These are phyloP conservation scores for Lophotriccus pileatus DNA, from an alignment of 2,797 vertebrate genomes.

Conservation along the genomic window DNA sequence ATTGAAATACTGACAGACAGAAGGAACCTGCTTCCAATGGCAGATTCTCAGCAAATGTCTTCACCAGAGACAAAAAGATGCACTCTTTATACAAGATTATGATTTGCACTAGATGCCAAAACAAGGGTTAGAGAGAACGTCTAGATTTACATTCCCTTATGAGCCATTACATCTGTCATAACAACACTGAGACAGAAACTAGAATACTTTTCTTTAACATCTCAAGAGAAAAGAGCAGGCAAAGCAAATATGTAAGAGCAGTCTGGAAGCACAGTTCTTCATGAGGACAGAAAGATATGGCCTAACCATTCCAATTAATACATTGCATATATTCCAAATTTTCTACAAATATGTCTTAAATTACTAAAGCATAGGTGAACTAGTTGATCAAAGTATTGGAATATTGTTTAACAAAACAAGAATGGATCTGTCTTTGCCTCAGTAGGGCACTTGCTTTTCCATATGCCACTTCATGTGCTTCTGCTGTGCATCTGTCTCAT, in stretches of 20 bases:
- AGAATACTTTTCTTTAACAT: background rate
- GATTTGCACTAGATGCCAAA: background rate
- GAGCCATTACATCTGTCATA: slow-evolving; percentile 16
- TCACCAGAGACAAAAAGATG: background rate
- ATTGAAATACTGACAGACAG: background rate
- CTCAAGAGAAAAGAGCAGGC: background rate
- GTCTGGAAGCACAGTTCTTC: background rate
- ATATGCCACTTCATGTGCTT: slow-evolving; percentile 60
- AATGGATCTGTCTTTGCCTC: slow-evolving; percentile 34
- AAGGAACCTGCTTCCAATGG: background rate
- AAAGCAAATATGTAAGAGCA: background rate
- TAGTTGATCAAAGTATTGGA: background rate
- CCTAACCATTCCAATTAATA: background rate
- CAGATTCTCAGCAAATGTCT: background rate
- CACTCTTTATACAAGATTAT: background rate
- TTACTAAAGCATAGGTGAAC: background rate
- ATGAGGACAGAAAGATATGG: background rate
- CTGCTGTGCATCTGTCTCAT: slow-evolving; percentile 72
- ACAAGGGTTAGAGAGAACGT: background rate
- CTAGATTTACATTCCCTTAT: background rate
- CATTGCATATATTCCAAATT: fast-evolving
- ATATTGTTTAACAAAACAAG: background rate
- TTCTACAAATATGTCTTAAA: background rate
- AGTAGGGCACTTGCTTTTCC: slow-evolving; percentile 59
- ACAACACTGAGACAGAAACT: background rate